Percentiles rank a stretch among this genome's conserved stretches.
Conservation (phyloP, 2,797 vertebrate species). For the Erithacus rubecula region DNA sequence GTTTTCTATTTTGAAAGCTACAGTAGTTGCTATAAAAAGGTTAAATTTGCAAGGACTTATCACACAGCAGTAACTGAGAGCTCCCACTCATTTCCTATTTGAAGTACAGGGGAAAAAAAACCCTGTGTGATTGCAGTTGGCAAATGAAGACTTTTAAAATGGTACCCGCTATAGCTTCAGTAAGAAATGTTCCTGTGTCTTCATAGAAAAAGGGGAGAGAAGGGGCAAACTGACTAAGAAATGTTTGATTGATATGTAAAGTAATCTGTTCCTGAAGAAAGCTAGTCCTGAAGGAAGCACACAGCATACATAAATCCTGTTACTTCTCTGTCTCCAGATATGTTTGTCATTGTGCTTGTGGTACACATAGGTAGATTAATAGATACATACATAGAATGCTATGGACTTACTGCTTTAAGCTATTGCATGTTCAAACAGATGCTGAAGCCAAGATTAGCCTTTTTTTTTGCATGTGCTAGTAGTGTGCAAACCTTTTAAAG, state of each 20-base stretch:
- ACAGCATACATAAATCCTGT: slow-evolving; percentile 10
- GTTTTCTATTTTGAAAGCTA: slow-evolving; percentile 68
- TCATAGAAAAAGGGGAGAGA: neutral
- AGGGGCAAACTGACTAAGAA: slow-evolving; percentile 6
- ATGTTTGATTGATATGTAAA: slow-evolving; percentile 42
- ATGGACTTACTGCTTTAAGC: slow-evolving; percentile 59
- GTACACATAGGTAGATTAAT: slow-evolving; percentile 51
- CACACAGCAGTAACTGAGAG: slow-evolving; percentile 64
- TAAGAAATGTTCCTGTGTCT: slow-evolving; percentile 28
- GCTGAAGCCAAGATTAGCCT: slow-evolving; percentile 85
- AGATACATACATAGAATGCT: slow-evolving; percentile 38
- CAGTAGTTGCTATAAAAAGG: slow-evolving; percentile 67
- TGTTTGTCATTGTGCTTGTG: slow-evolving; percentile 41
- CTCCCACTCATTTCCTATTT: slow-evolving; percentile 67
- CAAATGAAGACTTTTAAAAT: slow-evolving; percentile 59
- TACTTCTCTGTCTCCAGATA: slow-evolving; percentile 27
- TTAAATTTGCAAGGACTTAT: slow-evolving; percentile 65
- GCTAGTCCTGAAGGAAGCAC: slow-evolving; percentile 9
- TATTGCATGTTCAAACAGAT: slow-evolving; percentile 85
- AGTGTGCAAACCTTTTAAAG: slow-evolving; percentile 85
- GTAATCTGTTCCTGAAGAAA: slow-evolving; percentile 23
- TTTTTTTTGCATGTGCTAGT: slow-evolving; percentile 81
- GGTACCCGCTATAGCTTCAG: neutral
- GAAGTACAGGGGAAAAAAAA: slow-evolving; percentile 38
- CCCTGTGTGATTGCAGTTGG: slow-evolving; percentile 37